Conservation (phyloP, 2,113 vertebrate species). For the Athene noctua region DNA sequence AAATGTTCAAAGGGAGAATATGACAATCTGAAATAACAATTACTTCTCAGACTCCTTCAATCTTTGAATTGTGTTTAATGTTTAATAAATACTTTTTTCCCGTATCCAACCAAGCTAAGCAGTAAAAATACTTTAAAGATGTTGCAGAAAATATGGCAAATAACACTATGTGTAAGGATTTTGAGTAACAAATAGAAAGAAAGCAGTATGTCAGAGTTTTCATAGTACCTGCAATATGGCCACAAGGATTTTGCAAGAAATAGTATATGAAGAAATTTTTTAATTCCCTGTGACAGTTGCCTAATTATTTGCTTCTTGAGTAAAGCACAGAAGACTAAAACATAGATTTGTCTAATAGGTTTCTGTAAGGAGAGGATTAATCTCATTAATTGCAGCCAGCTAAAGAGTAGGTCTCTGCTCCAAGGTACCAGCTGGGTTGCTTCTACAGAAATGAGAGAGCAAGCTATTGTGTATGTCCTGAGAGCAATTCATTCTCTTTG, state of each 20-base stretch:
- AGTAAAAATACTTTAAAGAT: neutral
- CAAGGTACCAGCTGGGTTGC: neutral
- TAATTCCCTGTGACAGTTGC: neutral
- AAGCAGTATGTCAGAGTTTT: neutral
- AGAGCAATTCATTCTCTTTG: neutral
- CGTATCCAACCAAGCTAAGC: neutral
- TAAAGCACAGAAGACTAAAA: neutral
- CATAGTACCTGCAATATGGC: neutral
- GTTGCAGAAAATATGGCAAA: neutral
- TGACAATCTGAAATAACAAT: neutral
- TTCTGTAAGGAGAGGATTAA: neutral
- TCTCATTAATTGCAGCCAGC: neutral
- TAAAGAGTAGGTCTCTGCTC: neutral
- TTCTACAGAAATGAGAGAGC: neutral
- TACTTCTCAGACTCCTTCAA: neutral
- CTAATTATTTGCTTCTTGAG: neutral
- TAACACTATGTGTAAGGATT: neutral
- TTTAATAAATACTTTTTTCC: neutral
- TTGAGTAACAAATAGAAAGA: neutral
- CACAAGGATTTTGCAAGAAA: neutral
- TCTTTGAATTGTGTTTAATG: neutral
- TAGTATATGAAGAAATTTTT: neutral
- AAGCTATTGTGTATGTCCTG: neutral
- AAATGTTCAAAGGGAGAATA: neutral
- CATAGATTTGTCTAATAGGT: rapidly evolving